These are phyloP conservation scores for Spodoptera picta DNA, from an alignment of 2,888 invertebrate genomes.

Conservation along the genomic window DNA sequence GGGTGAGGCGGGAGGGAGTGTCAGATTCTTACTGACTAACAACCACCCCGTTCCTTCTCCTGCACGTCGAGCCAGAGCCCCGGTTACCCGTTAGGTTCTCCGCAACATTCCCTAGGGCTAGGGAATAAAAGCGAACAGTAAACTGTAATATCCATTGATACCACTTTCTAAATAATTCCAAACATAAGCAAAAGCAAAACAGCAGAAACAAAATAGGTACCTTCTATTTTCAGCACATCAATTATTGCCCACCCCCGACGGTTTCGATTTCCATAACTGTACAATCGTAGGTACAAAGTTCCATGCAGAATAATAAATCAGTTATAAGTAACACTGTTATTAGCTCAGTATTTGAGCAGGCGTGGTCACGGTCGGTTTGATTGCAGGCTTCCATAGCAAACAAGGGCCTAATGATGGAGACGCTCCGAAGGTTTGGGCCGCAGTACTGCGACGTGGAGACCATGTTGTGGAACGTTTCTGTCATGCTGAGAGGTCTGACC, in stretches of 20 bases:
- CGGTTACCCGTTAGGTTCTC: too few relatives aligned
- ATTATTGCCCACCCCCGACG: background rate
- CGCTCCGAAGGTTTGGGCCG: conserved; percentile 59
- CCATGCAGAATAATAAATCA: conserved; percentile 15
- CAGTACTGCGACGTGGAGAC: conserved; percentile 66
- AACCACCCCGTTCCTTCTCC: too few relatives aligned
- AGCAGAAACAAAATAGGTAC: too few relatives aligned
- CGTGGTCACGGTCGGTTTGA: conserved; percentile 2
- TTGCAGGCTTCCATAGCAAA: conserved; percentile 3
- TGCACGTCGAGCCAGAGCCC: too few relatives aligned
- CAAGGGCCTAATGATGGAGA: conserved; percentile 16
- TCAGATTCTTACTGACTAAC: too few relatives aligned
- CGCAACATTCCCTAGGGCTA: too few relatives aligned
- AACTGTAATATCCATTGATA: too few relatives aligned
- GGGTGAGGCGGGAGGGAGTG: too few relatives aligned
- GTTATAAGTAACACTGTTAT: background rate
- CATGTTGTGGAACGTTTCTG: conserved; percentile 68
- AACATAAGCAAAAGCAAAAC: too few relatives aligned
- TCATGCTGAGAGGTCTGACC: conserved; percentile 61
- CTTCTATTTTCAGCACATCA: too few relatives aligned
- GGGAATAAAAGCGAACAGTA: too few relatives aligned
- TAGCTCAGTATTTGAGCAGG: conserved; percentile 18
- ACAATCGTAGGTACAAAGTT: background rate
- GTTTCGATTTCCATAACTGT: background rate
- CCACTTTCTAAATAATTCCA: too few relatives aligned